Evolutionary conservation across 2,797 vertebrate species (phyloP).

Genomic region (Lithobates sylvaticus): DNA sequence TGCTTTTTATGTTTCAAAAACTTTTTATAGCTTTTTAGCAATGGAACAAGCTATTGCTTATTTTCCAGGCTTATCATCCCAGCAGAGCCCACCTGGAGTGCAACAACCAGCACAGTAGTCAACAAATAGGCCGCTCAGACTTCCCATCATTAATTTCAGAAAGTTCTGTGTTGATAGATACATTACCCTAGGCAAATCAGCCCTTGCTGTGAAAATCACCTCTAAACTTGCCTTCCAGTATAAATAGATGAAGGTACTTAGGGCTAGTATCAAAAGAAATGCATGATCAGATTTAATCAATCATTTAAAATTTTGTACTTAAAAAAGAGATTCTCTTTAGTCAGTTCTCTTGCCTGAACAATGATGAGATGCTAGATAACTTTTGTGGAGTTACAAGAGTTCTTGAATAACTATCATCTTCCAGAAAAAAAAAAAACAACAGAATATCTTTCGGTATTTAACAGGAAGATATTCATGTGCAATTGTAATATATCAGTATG

Average conservation of each 20-base stretch:
- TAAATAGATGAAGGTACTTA: not conserved
- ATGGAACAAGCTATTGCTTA: not conserved
- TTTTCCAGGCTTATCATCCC: not conserved
- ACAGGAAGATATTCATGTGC: conserved; percentile 1
- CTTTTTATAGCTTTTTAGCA: not conserved
- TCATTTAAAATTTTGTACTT: not conserved
- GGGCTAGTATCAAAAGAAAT: not conserved
- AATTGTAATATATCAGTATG: conserved; percentile 16
- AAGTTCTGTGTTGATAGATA: not conserved
- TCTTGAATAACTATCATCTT: conserved; percentile 21
- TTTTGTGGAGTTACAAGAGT: not conserved
- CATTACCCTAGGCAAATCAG: not conserved
- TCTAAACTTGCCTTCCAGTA: not conserved
- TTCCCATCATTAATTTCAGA: not conserved
- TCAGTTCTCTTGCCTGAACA: not conserved
- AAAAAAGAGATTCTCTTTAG: not conserved
- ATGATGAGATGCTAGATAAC: conserved; percentile 1
- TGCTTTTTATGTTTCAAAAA: too few relatives aligned
- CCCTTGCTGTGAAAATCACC: not conserved
- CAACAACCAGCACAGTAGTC: not conserved
- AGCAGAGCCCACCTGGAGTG: not conserved
- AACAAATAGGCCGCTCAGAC: not conserved
- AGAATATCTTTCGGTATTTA: conserved; percentile 11
- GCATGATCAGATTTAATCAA: not conserved
- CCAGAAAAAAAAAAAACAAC: conserved; percentile 1